These are phyloP conservation scores for Whitmania pigra DNA, from an alignment of 1,140 invertebrate species.

Conservation along the genomic window DNA sequence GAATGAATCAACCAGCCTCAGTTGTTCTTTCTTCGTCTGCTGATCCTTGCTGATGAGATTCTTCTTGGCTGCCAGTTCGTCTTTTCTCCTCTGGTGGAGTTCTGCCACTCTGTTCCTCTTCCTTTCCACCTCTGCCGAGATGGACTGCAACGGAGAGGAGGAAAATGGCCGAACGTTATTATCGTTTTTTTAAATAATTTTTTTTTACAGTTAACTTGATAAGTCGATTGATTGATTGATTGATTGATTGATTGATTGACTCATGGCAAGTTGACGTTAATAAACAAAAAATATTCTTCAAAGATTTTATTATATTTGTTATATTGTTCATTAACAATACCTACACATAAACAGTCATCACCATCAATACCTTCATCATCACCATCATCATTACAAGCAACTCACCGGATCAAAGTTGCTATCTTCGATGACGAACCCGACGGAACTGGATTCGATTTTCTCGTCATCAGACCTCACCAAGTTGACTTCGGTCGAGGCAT, in stretches of 20 bases:
- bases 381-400: too few species aligned
- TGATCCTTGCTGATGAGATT: slow-evolving; percentile 66
- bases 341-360: background rate
- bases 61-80: slow-evolving; percentile 59
- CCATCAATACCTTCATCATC: background rate
- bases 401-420: background rate
- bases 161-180: too few species aligned
- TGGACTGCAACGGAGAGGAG: background rate
- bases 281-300: background rate
- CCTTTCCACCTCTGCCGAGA: slow-evolving; percentile 65
- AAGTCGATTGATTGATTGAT: too few species aligned
- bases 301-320: background rate
- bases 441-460: background rate
- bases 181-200: too few species aligned
- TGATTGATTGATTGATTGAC: too few species aligned
- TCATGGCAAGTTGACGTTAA: too few species aligned
- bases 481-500: too few species aligned
- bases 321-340: background rate
- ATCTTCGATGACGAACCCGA: slow-evolving; percentile 3
- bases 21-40: slow-evolving; percentile 56
- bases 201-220: too few species aligned
- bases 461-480: background rate
- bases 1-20: background rate
- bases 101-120: slow-evolving; percentile 78
- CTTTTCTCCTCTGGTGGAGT: slow-evolving; percentile 67